A percentile compares a stretch with the other conserved stretches of the same genome.
phyloP scores from a whole-genome alignment of 2,797 vertebrate species.

The Pangasius djambal region DNA sequence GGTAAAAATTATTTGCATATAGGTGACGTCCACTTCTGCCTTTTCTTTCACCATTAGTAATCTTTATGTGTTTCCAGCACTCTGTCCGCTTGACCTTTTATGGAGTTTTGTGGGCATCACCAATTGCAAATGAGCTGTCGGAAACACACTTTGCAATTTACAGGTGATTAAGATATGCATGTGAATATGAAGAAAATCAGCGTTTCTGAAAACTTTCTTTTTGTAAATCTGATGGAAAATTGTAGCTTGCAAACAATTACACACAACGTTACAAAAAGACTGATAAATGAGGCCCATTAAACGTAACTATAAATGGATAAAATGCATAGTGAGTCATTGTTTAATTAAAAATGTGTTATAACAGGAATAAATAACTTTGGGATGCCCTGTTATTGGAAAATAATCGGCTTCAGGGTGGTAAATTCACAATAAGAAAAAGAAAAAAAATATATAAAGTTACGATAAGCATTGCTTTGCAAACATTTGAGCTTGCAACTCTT shows the following conservation, averaged over 20 bases:
- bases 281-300: background rate
- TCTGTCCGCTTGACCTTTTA: background rate
- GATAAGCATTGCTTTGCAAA: background rate
- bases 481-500: background rate
- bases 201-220: background rate
- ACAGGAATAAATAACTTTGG: background rate
- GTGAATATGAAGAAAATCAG: background rate
- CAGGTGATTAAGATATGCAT: background rate
- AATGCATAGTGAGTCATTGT: background rate
- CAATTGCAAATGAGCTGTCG: background rate
- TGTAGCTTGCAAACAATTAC: background rate
- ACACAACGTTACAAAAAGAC: background rate
- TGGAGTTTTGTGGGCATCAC: background rate
- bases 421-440: background rate
- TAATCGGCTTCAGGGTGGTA: background rate
- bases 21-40: background rate
- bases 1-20: background rate
- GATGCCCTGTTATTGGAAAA: background rate
- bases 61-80: background rate
- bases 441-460: background rate
- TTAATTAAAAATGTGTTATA: background rate
- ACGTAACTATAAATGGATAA: background rate
- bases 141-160: background rate
- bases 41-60: background rate
- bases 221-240: background rate